A percentile compares a stretch with the other conserved stretches of the same genome.
Conservation (phyloP, 2,888 invertebrate genomes). For the Koerneria pararmatus region DNA sequence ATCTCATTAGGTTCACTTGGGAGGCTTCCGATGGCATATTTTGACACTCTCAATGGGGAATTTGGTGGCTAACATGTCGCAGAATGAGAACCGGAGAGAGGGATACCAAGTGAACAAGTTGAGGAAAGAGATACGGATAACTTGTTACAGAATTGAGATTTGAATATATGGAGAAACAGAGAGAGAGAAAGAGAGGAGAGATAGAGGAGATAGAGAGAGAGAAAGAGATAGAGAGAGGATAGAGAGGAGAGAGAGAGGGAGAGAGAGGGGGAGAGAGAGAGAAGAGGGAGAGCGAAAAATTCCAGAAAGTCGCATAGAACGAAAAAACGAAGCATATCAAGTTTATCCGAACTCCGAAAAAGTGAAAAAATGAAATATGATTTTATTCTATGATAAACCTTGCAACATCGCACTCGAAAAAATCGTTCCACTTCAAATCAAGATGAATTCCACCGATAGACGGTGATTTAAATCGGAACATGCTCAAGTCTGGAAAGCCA, state of each 20-base stretch:
- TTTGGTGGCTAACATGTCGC: slow-evolving; percentile 1
- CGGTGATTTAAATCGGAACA: no score
- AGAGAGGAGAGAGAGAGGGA: neutral
- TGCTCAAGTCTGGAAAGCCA: no score
- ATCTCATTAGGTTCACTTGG: no score
- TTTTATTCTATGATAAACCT: no score
- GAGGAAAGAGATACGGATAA: neutral
- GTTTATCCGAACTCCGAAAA: no score
- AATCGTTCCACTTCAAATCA: no score
- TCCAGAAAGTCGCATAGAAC: no score
- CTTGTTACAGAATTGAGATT: neutral
- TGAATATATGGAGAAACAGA: slow-evolving; percentile 4
- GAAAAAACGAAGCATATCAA: no score
- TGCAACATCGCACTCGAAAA: no score
- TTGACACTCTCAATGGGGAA: slow-evolving; percentile 5
- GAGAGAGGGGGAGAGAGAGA: slow-evolving; percentile 4
- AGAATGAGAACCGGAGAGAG: neutral
- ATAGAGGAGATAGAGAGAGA: neutral
- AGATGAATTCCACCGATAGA: no score
- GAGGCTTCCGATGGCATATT: no score
- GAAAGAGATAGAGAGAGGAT: neutral
- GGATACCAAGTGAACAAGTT: neutral
- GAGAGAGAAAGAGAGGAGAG: slow-evolving; percentile 8
- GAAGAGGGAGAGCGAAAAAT: neutral
- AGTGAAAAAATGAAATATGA: no score